A percentile compares a stretch with the other conserved stretches of the same genome.
Conservation (phyloP, 2,888 invertebrate genomes). For the Seira ritae region DNA sequence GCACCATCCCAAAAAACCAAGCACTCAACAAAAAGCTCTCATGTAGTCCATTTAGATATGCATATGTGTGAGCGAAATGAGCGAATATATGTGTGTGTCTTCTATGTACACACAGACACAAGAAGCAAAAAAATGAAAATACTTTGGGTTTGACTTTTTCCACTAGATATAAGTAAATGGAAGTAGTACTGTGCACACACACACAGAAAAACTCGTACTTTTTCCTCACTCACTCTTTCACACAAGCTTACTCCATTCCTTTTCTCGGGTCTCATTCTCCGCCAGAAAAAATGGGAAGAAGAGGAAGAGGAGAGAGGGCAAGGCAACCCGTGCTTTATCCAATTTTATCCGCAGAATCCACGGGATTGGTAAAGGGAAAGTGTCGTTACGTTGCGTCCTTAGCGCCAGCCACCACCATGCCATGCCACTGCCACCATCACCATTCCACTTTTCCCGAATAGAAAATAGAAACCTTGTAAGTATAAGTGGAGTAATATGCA, state of each 20-base stretch:
- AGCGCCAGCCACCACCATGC: constrained; percentile 33
- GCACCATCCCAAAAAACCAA: neutral
- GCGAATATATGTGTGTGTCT: constrained; percentile 30
- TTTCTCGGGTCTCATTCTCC: too few relatives aligned
- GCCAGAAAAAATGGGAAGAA: constrained; percentile 38
- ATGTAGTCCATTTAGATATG: constrained; percentile 8
- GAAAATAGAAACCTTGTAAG: neutral
- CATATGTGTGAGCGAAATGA: neutral
- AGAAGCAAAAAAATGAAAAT: constrained; percentile 28
- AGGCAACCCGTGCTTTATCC: constrained; percentile 63
- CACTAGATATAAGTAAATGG: neutral
- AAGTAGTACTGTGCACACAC: neutral
- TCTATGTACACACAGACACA: constrained; percentile 18
- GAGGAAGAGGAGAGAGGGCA: constrained; percentile 38
- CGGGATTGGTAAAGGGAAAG: constrained; percentile 64
- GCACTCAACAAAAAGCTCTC: constrained; percentile 21
- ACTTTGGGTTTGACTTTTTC: constrained; percentile 2
- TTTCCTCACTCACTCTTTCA: neutral
- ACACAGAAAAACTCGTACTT: neutral
- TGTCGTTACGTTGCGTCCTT: constrained; percentile 68
- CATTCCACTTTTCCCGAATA: neutral
- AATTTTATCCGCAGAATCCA: constrained; percentile 65
- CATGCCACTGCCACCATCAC: constrained; percentile 57
- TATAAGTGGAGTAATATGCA: too few relatives aligned
- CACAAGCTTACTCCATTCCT: neutral